These are phyloP conservation scores for Argynnis bischoffii DNA, from an alignment of 2,888 invertebrate genomes.

Conservation along the genomic window DNA sequence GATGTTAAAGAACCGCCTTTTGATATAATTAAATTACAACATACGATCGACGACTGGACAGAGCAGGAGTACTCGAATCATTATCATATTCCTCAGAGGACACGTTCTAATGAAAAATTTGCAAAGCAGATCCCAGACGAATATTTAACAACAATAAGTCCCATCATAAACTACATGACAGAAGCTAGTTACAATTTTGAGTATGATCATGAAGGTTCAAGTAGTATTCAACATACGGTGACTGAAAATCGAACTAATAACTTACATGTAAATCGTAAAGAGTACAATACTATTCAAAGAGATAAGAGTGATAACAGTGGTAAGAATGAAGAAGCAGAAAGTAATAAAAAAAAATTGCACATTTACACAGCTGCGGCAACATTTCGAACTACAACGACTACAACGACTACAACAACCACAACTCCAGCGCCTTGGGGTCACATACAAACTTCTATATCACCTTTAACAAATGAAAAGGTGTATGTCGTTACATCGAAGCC, in stretches of 20 bases:
- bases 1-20: constrained; percentile 82
- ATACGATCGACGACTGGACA: constrained; percentile 93
- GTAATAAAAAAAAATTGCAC: constrained; percentile 64
- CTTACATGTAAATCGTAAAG: constrained; percentile 51
- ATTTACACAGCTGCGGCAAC: constrained; percentile 73
- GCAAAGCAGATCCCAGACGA: constrained; percentile 90
- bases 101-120: constrained; percentile 81
- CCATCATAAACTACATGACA: constrained; percentile 60
- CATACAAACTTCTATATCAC: constrained; percentile 87
- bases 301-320: constrained; percentile 53
- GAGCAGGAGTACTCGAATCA: constrained; percentile 86
- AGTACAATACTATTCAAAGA: constrained; percentile 66
- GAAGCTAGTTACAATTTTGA: constrained; percentile 64
- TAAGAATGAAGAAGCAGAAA: constrained; percentile 56
- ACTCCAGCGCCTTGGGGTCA: constrained; percentile 84
- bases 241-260: constrained; percentile 59
- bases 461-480: constrained; percentile 90
- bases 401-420: constrained; percentile 58
- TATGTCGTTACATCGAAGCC: constrained; percentile 92
- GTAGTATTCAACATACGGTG: constrained; percentile 70
- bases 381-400: constrained; percentile 57
- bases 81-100: constrained; percentile 71
- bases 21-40: constrained; percentile 88
- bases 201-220: constrained; percentile 75
- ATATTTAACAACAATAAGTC: constrained; percentile 85